Evolutionary conservation across 1,140 invertebrate species (phyloP).

Genomic region (Saccostrea glomerata): DNA sequence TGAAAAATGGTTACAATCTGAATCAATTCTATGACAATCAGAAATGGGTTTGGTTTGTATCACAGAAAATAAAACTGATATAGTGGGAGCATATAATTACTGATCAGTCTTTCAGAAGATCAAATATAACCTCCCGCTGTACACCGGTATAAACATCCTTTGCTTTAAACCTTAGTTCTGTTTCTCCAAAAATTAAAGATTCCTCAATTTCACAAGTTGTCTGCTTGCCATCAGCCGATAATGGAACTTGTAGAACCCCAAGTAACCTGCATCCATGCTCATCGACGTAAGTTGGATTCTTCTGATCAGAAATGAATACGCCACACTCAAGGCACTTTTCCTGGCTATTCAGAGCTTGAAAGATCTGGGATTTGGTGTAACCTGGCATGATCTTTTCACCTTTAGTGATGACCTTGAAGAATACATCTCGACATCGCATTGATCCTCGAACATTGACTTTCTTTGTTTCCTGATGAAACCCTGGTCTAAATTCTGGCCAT

Average conservation of each 20-base stretch:
- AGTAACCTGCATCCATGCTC: slow-evolving; percentile 32
- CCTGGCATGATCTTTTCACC: slow-evolving; percentile 43
- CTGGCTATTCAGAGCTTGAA: slow-evolving; percentile 20
- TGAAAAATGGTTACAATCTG: no score
- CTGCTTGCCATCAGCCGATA: not conserved
- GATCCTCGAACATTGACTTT: slow-evolving; percentile 17
- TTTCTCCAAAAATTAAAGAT: slow-evolving; percentile 54
- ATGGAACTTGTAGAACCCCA: slow-evolving; percentile 17
- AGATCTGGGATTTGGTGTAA: slow-evolving; percentile 11
- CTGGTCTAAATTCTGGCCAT: slow-evolving; percentile 45
- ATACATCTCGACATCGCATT: slow-evolving; percentile 39
- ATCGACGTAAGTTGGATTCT: slow-evolving; percentile 23
- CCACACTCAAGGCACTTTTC: slow-evolving; percentile 37
- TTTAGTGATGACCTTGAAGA: slow-evolving; percentile 45
- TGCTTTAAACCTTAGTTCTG: slow-evolving; percentile 43
- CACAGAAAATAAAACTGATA: no score
- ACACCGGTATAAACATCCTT: slow-evolving; percentile 35
- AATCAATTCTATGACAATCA: no score
- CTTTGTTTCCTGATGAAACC: slow-evolving; percentile 20
- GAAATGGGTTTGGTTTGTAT: no score
- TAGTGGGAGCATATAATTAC: no score
- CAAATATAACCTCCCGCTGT: slow-evolving; percentile 39
- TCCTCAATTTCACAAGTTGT: slow-evolving; percentile 39
- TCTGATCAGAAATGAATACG: slow-evolving; percentile 31
- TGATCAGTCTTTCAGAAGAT: slow-evolving; percentile 17